Evolutionary conservation across 1,140 invertebrate genomes (phyloP), one percentile per base, ranked within the genome.

Genomic region (Eciton burchellii): DNA sequence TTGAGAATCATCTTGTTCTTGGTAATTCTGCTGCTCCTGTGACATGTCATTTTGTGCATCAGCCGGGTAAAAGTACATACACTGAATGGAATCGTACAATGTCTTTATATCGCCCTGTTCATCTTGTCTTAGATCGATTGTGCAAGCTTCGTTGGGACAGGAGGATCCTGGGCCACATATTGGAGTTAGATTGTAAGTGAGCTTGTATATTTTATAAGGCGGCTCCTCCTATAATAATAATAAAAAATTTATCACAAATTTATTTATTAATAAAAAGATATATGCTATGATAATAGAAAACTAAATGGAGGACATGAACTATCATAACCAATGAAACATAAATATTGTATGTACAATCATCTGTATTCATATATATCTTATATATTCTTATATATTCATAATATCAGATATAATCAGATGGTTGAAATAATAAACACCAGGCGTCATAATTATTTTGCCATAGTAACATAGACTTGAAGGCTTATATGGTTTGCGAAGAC

Each of bases 131-230:
- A 93, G 43, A 21, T 93, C 90, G 5, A 94, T 84, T 0, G 88
- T 87, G 68, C 93, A 94, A 4, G 85, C 89, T 70, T 93, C 91
- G 26, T 76, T 87, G 8, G 89, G 82, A 89, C 93, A 93, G 35
- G 74, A 93, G 35, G 74, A 70, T 12, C 83, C 71, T 29, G 60
- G 57, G 14, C 89, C 74, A 54, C 93, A 94, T 63, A 82, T 74
- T 83, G 87, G 85, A 49, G 91, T 90, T 24, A 94, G 74, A 70
- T 92, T 90, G 16, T 93, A 73, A 0, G 89, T 91, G 3, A 94
- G 83, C 19, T 89, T 90, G 43, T 93, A 93, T 47, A 91, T 86
- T 6, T 82, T 59, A 8, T 89, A 89, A 1, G 91, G 89, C 12
- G 89, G 70, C 41, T 92, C 84, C 11, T 84, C 72, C 93, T 94